phyloP scores from a whole-genome alignment of 2,797 vertebrate species.

The Cheirogaleus major region DNA sequence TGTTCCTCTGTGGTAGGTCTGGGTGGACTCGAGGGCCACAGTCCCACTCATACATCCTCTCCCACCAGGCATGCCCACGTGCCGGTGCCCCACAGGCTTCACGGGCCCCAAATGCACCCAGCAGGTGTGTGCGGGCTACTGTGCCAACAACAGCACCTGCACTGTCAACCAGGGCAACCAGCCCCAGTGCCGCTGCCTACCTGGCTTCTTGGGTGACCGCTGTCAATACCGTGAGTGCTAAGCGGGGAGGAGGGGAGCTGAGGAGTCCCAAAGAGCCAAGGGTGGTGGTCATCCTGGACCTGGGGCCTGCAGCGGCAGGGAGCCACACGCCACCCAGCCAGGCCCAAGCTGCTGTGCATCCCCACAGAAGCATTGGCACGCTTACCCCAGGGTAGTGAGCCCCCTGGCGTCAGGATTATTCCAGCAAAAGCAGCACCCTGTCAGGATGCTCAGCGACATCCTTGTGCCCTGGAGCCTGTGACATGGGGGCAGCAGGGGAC shows the following conservation, averaged over 20 bases:
- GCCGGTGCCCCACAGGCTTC: constrained; percentile 94
- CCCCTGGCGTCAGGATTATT: neutral
- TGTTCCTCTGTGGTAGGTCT: neutral
- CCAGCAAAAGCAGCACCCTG: neutral
- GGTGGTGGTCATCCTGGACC: neutral
- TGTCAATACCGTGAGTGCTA: constrained; percentile 95
- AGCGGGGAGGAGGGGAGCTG: neutral
- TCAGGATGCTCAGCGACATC: neutral
- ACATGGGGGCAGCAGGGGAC: neutral
- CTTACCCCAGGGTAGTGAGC: neutral
- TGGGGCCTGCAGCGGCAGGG: neutral
- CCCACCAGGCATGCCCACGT: constrained; percentile 92
- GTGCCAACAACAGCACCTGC: constrained; percentile 94
- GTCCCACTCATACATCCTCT: neutral
- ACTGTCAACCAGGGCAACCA: constrained; percentile 95
- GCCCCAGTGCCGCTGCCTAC: constrained; percentile 91
- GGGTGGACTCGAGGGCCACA: neutral
- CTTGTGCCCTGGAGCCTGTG: neutral
- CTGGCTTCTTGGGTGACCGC: constrained; percentile 92
- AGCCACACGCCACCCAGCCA: neutral
- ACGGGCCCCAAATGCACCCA: constrained; percentile 94
- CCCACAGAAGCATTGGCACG: neutral
- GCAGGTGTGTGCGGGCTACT: constrained; percentile 93
- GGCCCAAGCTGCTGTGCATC: neutral
- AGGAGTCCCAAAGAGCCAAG: neutral